These are phyloP conservation scores for Lutraria lutraria DNA, from an alignment of 2,888 invertebrate genomes.

Conservation along the genomic window DNA sequence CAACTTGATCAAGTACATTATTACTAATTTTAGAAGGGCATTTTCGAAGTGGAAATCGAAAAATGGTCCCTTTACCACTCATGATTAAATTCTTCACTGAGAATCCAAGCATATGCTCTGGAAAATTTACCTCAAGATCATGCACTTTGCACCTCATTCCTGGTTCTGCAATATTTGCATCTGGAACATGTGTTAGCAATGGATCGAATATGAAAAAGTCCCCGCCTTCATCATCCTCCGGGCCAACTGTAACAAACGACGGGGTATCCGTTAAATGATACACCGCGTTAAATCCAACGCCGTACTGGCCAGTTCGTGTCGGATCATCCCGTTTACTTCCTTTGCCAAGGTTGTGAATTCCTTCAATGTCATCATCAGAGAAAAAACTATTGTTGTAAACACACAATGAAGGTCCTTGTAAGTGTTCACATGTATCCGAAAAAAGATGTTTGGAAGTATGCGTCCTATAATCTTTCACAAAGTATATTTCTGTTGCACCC, in stretches of 20 bases:
- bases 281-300: slow-evolving; percentile 86
- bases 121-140: slow-evolving; percentile 63
- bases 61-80: slow-evolving; percentile 77
- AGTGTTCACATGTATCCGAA: not conserved
- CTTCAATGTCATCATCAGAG: slow-evolving; percentile 79
- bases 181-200: slow-evolving; percentile 68
- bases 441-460: slow-evolving; percentile 20
- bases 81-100: slow-evolving; percentile 67
- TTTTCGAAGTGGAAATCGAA: slow-evolving; percentile 82
- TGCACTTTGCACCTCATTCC: slow-evolving; percentile 70
- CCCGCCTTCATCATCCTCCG: slow-evolving; percentile 64
- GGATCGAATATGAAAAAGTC: slow-evolving; percentile 79
- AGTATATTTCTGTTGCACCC: slow-evolving; percentile 81
- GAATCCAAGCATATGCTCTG: slow-evolving; percentile 76
- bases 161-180: slow-evolving; percentile 64
- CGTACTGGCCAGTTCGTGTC: slow-evolving; percentile 84
- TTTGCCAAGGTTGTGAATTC: slow-evolving; percentile 83
- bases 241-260: slow-evolving; percentile 81
- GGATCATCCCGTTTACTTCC: slow-evolving; percentile 84
- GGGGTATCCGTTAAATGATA: slow-evolving; percentile 86
- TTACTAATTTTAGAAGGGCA: slow-evolving; percentile 76
- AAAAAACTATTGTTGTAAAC: slow-evolving; percentile 84
- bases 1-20: slow-evolving; percentile 53
- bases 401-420: slow-evolving; percentile 49
- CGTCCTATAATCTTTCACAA: slow-evolving; percentile 65